Percentiles rank a stretch among this genome's conserved stretches.
phyloP scores from a whole-genome alignment of 2,113 vertebrate genomes.

The Todiramphus saurophagus region DNA sequence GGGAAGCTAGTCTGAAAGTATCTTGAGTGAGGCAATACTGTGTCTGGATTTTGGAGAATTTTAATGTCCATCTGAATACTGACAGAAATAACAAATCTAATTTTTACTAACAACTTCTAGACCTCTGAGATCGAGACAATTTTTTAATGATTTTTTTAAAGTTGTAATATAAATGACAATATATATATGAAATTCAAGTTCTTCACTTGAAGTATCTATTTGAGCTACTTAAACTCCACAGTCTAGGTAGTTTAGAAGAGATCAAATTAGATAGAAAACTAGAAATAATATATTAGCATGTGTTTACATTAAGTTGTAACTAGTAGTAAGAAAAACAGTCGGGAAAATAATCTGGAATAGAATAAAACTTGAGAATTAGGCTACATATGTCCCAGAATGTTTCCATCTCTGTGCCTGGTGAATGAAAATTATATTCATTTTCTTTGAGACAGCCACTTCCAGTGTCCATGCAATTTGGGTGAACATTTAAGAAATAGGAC shows the following conservation, averaged over 20 bases:
- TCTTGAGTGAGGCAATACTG: background rate
- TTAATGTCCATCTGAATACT: background rate
- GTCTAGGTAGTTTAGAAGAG: background rate
- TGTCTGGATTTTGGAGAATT: background rate
- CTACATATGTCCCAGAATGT: background rate
- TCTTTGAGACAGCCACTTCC: background rate
- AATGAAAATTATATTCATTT: background rate
- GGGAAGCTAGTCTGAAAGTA: background rate
- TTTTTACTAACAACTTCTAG: background rate
- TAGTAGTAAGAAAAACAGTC: background rate
- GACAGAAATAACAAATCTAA: background rate
- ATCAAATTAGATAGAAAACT: background rate
- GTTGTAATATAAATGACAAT: background rate
- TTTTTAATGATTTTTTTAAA: background rate
- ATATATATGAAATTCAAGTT: background rate
- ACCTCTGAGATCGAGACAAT: background rate
- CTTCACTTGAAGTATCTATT: background rate
- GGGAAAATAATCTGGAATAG: background rate
- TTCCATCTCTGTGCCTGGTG: background rate
- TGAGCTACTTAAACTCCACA: background rate
- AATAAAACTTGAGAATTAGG: background rate
- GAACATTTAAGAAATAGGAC: background rate
- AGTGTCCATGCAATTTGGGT: fast-evolving
- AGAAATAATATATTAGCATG: background rate
- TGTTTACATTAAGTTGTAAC: background rate